These are phyloP conservation scores for Hylia prasina DNA, from an alignment of 2,113 vertebrate species.

Conservation along the genomic window DNA sequence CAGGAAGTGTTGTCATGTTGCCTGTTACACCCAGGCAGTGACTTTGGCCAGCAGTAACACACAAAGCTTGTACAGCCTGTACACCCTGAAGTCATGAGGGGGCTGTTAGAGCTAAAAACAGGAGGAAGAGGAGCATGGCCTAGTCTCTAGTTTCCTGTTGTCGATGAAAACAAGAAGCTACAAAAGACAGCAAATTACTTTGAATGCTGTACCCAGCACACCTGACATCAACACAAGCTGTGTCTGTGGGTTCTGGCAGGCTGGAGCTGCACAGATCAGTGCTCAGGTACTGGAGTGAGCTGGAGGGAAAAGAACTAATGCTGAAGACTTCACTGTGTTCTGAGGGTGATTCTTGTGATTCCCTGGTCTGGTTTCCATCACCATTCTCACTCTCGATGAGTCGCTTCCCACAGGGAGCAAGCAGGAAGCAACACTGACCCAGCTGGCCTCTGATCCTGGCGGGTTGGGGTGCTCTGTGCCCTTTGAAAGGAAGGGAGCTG, in stretches of 20 bases:
- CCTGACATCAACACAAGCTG: rapidly evolving
- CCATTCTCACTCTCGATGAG: not conserved
- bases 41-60: not conserved
- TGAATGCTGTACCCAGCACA: not conserved
- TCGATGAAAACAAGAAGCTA: not conserved
- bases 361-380: not conserved
- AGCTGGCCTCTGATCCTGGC: not conserved
- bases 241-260: not conserved
- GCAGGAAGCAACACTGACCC: conserved; percentile 7
- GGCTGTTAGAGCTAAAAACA: not conserved
- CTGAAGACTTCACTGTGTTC: not conserved
- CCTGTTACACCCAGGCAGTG: not conserved
- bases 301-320: not conserved
- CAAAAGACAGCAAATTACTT: not conserved
- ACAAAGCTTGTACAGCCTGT: rapidly evolving
- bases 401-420: not conserved
- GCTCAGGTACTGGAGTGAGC: not conserved
- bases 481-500: conserved; percentile 15
- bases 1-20: not conserved
- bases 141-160: not conserved
- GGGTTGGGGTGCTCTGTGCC: not conserved
- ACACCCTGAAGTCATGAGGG: not conserved
- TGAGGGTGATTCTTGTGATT: not conserved
- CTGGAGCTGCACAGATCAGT: not conserved
- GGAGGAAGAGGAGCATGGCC: not conserved